Conservation (phyloP, 2,888 invertebrate species). For the Amphipyra berbera region DNA sequence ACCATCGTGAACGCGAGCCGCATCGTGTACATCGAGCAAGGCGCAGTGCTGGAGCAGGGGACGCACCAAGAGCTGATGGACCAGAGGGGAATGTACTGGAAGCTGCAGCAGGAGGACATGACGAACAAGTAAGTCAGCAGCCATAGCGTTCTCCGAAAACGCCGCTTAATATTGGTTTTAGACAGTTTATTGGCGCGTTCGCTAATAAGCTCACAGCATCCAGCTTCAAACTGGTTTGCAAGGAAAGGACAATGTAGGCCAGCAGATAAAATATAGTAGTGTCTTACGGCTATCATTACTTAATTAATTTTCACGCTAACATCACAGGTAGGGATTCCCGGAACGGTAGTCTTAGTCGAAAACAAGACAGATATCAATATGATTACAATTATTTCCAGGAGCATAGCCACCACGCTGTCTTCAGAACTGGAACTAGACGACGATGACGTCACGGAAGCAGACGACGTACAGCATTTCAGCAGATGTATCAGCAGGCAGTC, state of each 20-base stretch:
- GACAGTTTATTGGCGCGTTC: too few species aligned
- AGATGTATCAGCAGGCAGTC: constrained; percentile 66
- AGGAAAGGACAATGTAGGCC: too few species aligned
- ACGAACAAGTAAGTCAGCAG: constrained; percentile 71
- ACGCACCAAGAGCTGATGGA: constrained; percentile 92
- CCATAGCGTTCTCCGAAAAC: too few species aligned
- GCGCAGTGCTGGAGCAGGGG: constrained; percentile 92
- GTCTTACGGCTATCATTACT: too few species aligned
- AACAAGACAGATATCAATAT: too few species aligned
- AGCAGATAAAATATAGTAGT: too few species aligned
- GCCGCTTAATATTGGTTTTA: too few species aligned
- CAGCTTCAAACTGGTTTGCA: too few species aligned
- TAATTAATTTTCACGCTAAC: too few species aligned
- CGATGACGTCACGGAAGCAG: constrained; percentile 44
- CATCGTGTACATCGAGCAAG: constrained; percentile 93
- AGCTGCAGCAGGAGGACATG: constrained; percentile 91
- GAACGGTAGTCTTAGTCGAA: too few species aligned
- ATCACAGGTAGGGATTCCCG: too few species aligned
- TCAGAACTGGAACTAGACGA: constrained; percentile 59
- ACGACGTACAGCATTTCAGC: constrained; percentile 44
- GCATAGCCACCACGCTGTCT: constrained; percentile 58
- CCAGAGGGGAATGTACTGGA: constrained; percentile 91
- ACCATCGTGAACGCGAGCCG: constrained; percentile 92
- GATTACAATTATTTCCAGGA: constrained; percentile 55
- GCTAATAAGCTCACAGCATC: too few species aligned